Evolutionary conservation across 2,888 invertebrate genomes (phyloP).

Genomic region (Boloria euphrosyne): DNA sequence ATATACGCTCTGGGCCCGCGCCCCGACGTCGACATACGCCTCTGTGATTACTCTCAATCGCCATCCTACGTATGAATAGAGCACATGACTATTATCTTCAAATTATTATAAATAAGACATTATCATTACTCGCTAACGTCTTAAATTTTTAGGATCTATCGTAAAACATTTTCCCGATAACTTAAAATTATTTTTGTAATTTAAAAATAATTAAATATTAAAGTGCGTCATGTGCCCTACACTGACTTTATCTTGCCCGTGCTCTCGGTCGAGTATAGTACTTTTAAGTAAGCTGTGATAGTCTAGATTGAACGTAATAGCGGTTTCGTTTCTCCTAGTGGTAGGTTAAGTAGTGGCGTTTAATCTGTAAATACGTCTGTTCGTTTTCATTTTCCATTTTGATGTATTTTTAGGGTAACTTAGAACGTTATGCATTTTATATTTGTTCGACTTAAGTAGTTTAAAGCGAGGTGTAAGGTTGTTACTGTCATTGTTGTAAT

Average conservation of each 20-base stretch:
- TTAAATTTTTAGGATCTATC: neutral
- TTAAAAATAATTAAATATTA: too few species aligned
- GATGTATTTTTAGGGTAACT: slow-evolving; percentile 76
- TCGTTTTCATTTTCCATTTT: slow-evolving; percentile 73
- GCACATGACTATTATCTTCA: slow-evolving; percentile 46
- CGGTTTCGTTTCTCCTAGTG: slow-evolving; percentile 57
- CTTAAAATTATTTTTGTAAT: too few species aligned
- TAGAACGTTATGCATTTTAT: slow-evolving; percentile 74
- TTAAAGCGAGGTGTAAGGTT: slow-evolving; percentile 59
- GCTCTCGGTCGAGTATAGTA: slow-evolving; percentile 32
- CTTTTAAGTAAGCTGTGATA: slow-evolving; percentile 76
- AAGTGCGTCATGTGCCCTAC: slow-evolving; percentile 1
- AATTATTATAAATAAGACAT: slow-evolving; percentile 39
- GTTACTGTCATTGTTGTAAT: slow-evolving; percentile 66
- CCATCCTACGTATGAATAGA: slow-evolving; percentile 50
- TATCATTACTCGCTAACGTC: neutral
- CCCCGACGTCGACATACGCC: slow-evolving; percentile 45
- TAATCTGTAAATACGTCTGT: slow-evolving; percentile 70
- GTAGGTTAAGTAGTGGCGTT: slow-evolving; percentile 65
- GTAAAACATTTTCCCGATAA: too few species aligned
- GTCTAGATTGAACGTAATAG: slow-evolving; percentile 68
- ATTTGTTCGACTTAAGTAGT: slow-evolving; percentile 68
- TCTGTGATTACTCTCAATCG: slow-evolving; percentile 45
- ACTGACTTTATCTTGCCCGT: neutral
- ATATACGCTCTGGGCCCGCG: slow-evolving; percentile 71